Percentiles rank a stretch among this genome's conserved stretches.
Conservation (phyloP, 2,113 vertebrate genomes). For the Picathartes gymnocephalus region DNA sequence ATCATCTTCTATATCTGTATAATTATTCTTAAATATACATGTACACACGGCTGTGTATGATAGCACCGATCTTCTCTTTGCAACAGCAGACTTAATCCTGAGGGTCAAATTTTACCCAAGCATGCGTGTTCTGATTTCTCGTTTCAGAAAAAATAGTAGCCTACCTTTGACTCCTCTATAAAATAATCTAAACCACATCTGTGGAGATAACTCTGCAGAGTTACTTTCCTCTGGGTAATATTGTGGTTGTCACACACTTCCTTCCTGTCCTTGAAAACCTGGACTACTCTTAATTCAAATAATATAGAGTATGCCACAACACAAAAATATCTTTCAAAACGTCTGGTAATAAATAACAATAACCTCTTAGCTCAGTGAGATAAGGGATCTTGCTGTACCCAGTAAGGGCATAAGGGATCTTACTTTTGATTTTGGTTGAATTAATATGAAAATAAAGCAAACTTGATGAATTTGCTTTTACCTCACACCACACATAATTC, state of each 20-base stretch:
- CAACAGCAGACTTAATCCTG: neutral
- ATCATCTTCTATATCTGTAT: slow-evolving; percentile 43
- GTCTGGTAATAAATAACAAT: neutral
- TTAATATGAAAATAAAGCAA: neutral
- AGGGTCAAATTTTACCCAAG: neutral
- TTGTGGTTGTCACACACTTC: neutral
- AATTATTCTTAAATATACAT: slow-evolving; percentile 32
- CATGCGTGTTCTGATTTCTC: neutral
- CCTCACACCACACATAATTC: neutral
- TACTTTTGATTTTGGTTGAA: neutral
- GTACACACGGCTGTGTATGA: neutral
- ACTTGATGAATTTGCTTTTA: neutral
- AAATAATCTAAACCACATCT: slow-evolving; percentile 20
- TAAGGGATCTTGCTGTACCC: neutral
- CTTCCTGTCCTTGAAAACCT: slow-evolving; percentile 13
- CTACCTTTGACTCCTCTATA: neutral
- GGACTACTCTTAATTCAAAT: neutral
- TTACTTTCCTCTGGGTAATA: neutral
- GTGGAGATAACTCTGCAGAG: neutral
- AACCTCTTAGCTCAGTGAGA: neutral
- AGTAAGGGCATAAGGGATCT: neutral
- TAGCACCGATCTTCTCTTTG: neutral
- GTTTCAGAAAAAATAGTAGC: slow-evolving; percentile 9
- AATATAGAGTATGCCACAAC: neutral
- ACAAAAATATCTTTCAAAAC: neutral